A percentile compares a stretch with the other conserved stretches of the same genome.
These are phyloP conservation scores for Schizopygopsis malacanthus DNA, from an alignment of 2,797 vertebrate genomes.

Conservation along the genomic window DNA sequence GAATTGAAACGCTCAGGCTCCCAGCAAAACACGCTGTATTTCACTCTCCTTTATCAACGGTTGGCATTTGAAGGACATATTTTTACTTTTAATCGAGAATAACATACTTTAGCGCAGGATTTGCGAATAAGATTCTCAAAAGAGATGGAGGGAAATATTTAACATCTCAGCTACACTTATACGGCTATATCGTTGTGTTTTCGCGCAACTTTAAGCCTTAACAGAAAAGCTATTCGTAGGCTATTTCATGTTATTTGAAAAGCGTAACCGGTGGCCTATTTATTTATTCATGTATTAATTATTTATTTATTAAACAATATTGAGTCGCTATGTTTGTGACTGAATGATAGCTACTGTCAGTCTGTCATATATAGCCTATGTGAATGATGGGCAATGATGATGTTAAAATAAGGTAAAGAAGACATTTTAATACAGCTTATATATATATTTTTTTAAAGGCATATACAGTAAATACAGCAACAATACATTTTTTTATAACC, in stretches of 20 bases:
- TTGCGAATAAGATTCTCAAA: not conserved
- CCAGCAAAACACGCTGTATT: not conserved
- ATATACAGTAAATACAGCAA: not conserved
- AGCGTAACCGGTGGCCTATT: not conserved
- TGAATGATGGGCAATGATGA: not conserved
- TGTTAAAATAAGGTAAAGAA: not conserved
- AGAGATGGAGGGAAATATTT: not conserved
- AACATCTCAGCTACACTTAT: not conserved
- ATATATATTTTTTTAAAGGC: not conserved
- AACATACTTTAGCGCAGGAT: not conserved
- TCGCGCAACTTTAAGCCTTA: constrained; percentile 5
- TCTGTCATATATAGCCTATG: not conserved
- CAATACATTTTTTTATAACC: not conserved
- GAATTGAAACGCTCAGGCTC: constrained; percentile 3
- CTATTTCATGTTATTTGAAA: not conserved
- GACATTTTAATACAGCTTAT: not conserved
- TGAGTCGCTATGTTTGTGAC: not conserved
- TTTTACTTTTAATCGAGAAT: not conserved
- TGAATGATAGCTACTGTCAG: not conserved
- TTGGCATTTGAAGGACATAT: not conserved
- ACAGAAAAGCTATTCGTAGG: not conserved
- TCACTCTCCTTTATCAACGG: not conserved
- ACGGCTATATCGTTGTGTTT: not conserved
- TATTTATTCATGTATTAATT: not conserved
- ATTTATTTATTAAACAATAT: not conserved